Evolutionary conservation across 92 coral and sea anemone genomes (phyloP), one percentile per base, ranked within the genome.

Genomic region (Bergia puertoricense): DNA sequence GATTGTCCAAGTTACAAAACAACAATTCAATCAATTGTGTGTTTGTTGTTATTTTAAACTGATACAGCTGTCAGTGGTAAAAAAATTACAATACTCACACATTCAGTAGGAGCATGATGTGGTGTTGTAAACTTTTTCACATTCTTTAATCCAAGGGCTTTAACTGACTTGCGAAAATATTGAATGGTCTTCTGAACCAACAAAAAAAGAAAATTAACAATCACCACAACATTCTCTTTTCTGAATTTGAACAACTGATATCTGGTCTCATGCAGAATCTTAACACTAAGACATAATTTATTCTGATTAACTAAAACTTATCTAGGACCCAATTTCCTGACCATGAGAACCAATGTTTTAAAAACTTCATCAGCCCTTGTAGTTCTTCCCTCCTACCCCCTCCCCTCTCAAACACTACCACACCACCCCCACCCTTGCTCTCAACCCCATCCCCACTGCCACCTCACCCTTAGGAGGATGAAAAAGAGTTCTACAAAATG

Each of bases 91-190:
- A 74, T 90, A 90, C 92, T 90, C 88, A 90, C 92, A 90, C 57
- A 80, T 71, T 86, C 89, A 90, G 74, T 86, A 82, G 85, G 79
- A 71, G 68, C 84, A 56, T 82, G 86, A 71, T 71, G 86, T 74
- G 86, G 85, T 90, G 86, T n/a, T 46, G 79, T 69, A 56, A 86
- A 69, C 62, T 78, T 85, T 77, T 80, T 90, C 77, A 86, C 79
- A 79, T 80, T 73, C 92, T 90, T 90, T 90, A 90, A 85, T 86
- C 92, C 92, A 79, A 74, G 89, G n/a, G 89, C 92, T 74, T 80
- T 90, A 57, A 90, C 48, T 45, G 37, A 57, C 67, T 44, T 88
- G 79, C 65, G 89, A 79, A 90, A 90, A 72, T 90, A 86, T 37
- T 37, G 90, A 90, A 86, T 72, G 72, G 85, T 86, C 86, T 88